Evolutionary conservation across 2,888 invertebrate genomes (phyloP).

Genomic region (Stenurella melanura): DNA sequence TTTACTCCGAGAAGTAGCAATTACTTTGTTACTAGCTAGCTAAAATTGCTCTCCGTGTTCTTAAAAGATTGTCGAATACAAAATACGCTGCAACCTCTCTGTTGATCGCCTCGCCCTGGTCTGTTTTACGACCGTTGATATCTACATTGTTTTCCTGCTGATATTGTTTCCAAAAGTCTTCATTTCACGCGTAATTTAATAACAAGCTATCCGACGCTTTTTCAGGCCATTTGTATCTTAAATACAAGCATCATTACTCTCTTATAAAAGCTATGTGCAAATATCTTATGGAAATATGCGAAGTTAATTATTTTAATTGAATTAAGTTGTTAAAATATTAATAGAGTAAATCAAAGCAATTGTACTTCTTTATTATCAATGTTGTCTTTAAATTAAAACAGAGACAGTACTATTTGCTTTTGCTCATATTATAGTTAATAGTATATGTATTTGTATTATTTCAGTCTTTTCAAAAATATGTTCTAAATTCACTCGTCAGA

Average conservation of each 20-base stretch:
- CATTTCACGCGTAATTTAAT: neutral
- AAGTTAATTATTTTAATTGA: neutral
- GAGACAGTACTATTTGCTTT: no score
- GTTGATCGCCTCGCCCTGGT: neutral
- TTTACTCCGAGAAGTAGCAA: neutral
- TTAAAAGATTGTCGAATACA: neutral
- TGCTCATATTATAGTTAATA: no score
- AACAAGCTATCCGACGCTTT: neutral
- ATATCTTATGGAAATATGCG: neutral
- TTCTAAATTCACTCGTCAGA: no score
- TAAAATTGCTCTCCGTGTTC: neutral
- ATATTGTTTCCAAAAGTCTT: neutral
- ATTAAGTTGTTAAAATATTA: neutral
- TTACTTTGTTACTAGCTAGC: neutral
- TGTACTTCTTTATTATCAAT: no score
- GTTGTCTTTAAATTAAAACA: no score
- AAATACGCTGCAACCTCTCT: neutral
- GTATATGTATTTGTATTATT: no score
- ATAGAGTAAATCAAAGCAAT: no score
- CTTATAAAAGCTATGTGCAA: neutral
- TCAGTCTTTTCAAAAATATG: no score
- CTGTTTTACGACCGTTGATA: neutral
- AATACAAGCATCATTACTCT: neutral
- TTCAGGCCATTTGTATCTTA: neutral
- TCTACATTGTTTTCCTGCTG: constrained; percentile 1